Percentiles rank a stretch among this genome's conserved stretches.
Evolutionary conservation across 2,113 vertebrate species (phyloP).

Genomic region (Paracanthobrama guichenoti): DNA sequence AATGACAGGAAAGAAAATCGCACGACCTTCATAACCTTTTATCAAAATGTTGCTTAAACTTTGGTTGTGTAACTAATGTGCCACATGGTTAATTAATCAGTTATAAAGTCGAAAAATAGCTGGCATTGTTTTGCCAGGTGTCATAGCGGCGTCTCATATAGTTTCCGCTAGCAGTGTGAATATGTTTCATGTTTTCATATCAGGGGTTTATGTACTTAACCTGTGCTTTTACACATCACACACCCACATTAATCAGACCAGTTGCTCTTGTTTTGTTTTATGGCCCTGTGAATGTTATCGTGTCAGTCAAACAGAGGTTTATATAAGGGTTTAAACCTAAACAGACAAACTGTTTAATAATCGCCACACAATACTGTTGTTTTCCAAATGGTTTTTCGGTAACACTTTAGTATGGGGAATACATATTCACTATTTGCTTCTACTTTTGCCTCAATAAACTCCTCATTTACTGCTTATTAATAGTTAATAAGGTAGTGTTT

Average conservation of each 20-base stretch:
- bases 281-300: neutral
- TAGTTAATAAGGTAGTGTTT: too few species aligned
- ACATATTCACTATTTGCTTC: too few species aligned
- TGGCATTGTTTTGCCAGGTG: neutral
- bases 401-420: too few species aligned
- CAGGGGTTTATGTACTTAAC: neutral
- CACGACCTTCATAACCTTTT: neutral
- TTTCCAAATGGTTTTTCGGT: neutral
- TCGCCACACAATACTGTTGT: neutral
- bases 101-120: neutral
- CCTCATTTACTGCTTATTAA: too few species aligned
- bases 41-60: neutral
- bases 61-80: neutral
- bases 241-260: neutral
- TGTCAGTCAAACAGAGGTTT: neutral
- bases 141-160: neutral
- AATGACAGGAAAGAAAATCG: neutral
- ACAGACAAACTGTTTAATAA: neutral
- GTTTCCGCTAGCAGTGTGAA: neutral
- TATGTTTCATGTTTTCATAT: neutral
- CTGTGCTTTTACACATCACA: neutral
- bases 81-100: neutral
- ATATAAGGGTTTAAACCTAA: neutral
- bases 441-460: too few species aligned
- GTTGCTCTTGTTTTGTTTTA: constrained; percentile 2